Evolutionary conservation across 1,140 invertebrate species (phyloP), one percentile per base, ranked within the genome.

Genomic region (Calycopis cecrops): DNA sequence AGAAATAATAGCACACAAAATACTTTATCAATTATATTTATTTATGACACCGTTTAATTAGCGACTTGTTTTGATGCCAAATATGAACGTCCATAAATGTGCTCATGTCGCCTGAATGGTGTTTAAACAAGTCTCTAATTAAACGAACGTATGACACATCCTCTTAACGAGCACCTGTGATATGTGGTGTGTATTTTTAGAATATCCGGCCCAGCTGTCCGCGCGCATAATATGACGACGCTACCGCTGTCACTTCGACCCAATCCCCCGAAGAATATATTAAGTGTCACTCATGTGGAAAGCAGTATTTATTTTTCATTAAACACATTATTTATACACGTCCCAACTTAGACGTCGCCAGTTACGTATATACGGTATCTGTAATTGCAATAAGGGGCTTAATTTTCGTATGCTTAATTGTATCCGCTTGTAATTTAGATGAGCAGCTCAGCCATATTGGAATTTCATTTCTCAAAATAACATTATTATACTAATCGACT

Each of bases 241-340:
- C 14, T 1, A 1, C 14, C 40, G 16, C 14, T 44, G 40, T 16
- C 40, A 44, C 40, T 10, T 44, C 40, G 12, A 9, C 21, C 14
- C 14, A 44, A 16, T 44, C 40, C 7, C 40, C 40, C 9, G 8
- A 28, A 14, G 40, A 44, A 44, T 44, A 44, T 44, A 44, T 44
- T 44, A 44, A 44, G 40, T 44, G 40, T 44, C 40, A 44, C 40
- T 44, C 40, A 17, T 16, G 40, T 9, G 40, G 40, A 40, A 16
- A 17, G 14, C 40, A 9, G 17, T 44, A 44, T 44, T 44, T 44
- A 44, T 44, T 44, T 44, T 44, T 44, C 40, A 44, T 44, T 44
- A 44, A 14, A 14, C 14, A 16, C 9, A 9, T 44, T 44, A 44
- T 44, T 44, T 44, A 44, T 44, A 28, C 21, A 6, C 21, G 21